Conservation (phyloP, 2,113 vertebrate species). For the Prinia subflava region DNA sequence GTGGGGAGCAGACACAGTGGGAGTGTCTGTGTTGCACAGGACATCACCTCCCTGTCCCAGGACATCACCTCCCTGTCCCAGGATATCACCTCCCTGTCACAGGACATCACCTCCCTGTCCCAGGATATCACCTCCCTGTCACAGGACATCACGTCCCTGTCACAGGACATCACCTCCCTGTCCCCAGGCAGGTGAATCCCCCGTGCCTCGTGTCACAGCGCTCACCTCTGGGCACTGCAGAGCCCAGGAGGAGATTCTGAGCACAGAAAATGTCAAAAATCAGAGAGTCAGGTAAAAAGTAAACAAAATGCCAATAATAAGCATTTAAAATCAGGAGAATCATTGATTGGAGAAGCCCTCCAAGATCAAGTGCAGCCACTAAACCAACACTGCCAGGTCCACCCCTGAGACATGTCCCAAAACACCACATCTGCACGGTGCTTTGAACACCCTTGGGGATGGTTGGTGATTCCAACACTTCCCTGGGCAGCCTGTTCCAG, state of each 20-base stretch:
- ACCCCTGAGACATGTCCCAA: background rate
- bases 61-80: no score
- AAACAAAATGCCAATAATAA: background rate
- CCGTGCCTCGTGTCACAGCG: accelerated
- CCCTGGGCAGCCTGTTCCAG: background rate
- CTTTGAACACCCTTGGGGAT: background rate
- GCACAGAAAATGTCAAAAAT: background rate
- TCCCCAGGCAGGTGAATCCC: accelerated
- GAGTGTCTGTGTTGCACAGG: accelerated
- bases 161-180: no score
- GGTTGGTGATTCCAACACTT: background rate
- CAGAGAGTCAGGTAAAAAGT: background rate
- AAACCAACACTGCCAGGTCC: background rate
- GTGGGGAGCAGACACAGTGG: background rate
- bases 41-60: background rate
- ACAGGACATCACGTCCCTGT: no score
- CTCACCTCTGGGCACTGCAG: background rate
- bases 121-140: no score
- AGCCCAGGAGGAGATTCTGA: background rate
- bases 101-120: no score
- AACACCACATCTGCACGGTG: accelerated
- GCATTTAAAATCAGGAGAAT: background rate
- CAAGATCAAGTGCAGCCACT: background rate
- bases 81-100: no score
- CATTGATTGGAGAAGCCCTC: background rate